Evolutionary conservation across 2,113 vertebrate genomes (phyloP), one percentile per base, ranked within the genome.

Genomic region (Beaufortia kweichowensis): DNA sequence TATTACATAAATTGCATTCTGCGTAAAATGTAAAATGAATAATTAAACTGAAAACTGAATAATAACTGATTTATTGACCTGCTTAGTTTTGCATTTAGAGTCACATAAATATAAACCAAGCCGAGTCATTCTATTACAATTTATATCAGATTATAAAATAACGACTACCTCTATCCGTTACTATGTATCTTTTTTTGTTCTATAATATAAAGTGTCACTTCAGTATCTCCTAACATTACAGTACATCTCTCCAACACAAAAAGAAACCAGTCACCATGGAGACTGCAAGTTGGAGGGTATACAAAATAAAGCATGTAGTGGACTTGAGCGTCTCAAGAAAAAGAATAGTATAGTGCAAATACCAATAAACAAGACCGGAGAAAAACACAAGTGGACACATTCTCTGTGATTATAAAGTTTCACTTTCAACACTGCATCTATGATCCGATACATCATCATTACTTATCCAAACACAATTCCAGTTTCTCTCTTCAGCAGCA

Each of bases 351-450:
- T 3, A 17, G 1, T 35, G 12, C 12, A 46, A 0, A 12, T 3
- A 46, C 2, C 3, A 46, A 46, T 17, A 46, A 43, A 15, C 41
- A 46, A 46, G 41, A 14, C 12, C 14, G n/a, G 55, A 24, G 48
- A 57, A 43, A 24, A 55, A 64, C 46, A 31, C 29, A 65, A 56
- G n/a, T 6, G 69, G 46, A 71, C 23, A 65, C 21, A 53, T 61
- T 74, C 39, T 67, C 57, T 15, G 62, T 60, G 74, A 60, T 72
- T 60, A 66, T 73, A 62, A 67, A 73, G 28, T 61, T 72, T 41
- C 24, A 72, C 48, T 39, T 56, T 57, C 70, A 55, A 35, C 41
- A 62, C 67, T 67, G 68, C 78, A 55, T 59, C 67, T 71, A 29
- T 70, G n/a, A n/a, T n/a, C n/a, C 63, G 19, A 61, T 55, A 41